Evolutionary conservation across 35 echinoderm and acorn worm genomes (phyloP).

Genomic region (Lytechinus variegatus): DNA sequence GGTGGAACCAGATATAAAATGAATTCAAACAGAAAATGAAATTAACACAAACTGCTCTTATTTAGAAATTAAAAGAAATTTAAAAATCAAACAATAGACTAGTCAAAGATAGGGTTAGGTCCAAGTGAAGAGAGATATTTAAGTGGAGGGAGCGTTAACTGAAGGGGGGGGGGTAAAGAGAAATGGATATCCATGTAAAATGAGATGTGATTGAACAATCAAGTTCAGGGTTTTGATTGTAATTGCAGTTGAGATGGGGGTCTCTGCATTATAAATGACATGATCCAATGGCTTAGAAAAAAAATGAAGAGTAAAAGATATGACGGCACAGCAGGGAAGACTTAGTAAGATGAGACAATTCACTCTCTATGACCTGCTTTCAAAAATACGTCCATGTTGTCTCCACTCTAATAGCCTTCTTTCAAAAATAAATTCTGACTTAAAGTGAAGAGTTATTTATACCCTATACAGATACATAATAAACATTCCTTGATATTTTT

Average conservation of each 20-base stretch:
- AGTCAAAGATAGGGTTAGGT: no score
- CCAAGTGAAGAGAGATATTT: no score
- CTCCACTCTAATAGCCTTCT: neutral
- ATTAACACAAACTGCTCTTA: no score
- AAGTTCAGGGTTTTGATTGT: neutral
- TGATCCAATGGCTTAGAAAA: slow-evolving; percentile 12
- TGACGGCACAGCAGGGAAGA: neutral
- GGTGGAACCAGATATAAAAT: no score
- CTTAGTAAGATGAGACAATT: neutral
- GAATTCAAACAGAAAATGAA: no score
- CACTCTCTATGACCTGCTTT: neutral
- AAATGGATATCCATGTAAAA: neutral
- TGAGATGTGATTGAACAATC: neutral
- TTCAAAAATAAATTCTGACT: neutral
- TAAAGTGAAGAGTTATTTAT: neutral
- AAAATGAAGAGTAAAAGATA: neutral
- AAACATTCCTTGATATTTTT: neutral
- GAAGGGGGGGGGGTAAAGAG: no score
- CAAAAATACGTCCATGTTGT: slow-evolving; percentile 2
- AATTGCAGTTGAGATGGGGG: slow-evolving; percentile 9
- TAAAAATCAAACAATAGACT: no score
- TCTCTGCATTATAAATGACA: slow-evolving; percentile 12
- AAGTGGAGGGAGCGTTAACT: neutral
- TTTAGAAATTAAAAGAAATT: no score
- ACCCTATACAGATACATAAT: neutral